Base-by-base conservation (phyloP, 64 coral and sea anemone species). In the Pocillopora damicornis region DNA sequence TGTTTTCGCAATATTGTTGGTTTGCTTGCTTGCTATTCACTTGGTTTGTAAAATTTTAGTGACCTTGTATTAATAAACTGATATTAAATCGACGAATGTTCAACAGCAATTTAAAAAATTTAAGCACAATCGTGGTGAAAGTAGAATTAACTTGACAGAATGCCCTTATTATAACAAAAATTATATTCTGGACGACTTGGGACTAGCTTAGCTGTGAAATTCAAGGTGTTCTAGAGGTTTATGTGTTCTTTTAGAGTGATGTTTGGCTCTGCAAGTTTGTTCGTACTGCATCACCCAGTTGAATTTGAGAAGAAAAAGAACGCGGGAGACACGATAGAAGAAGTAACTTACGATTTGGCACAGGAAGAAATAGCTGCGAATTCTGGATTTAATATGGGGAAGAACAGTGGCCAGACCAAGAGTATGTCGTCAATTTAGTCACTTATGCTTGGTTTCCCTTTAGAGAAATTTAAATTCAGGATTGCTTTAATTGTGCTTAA, bases 331-430 rank as follows among this genome's bases (percentile, higher is more conserved):
- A 88, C 74, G 37, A 9, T 94, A 14, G 88, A 94, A 62, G 89
- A 98, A 79, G 77, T 98, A 22, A 98, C 92, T 20, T 98, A 91
- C 69, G 95, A 98, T 62, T 61, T 98, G 73, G 95, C 95, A 1
- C 95, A 98, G 76, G 95, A 98, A 65, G 92, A 98, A 66, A 98
- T 98, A 66, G 92, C 92, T 25, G 82, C 90, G 13, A 98, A 59
- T 72, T 98, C 95, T 58, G 95, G 95, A 0, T 98, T 98, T 80
- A 82, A 94, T 60, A 94, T 98, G 95, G 92, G 83, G 63, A 96
- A 96, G 71, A 88, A 86, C 42, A 89, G 92, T 36, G 95, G 91
- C 2, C 93, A 98, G 91, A 89, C 95, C 15, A 93, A 90, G 61
- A 92, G 95, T 98, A 88, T 34, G 75, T 88, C 10, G n/a, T 63